Conservation (phyloP, 2,113 vertebrate species). For the Brienomyrus brachyistius region DNA sequence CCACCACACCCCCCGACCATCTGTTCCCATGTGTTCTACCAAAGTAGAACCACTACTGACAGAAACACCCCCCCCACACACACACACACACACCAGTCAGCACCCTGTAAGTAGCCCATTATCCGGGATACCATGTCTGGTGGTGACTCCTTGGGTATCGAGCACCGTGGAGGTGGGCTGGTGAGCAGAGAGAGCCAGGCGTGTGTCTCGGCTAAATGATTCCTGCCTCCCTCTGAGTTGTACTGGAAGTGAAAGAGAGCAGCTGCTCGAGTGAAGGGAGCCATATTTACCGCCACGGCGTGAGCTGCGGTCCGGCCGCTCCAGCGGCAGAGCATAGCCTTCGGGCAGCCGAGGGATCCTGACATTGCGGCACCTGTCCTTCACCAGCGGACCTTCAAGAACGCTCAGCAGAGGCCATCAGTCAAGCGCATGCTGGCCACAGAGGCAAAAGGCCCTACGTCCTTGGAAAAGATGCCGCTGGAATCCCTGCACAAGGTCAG, state of each 20-base stretch:
- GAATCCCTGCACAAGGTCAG: conserved; percentile 80
- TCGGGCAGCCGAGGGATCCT: background rate
- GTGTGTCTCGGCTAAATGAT: background rate
- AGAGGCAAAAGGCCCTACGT: conserved; percentile 60
- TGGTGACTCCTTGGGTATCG: background rate
- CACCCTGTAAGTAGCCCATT: conserved; percentile 16
- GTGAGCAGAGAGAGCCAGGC: background rate
- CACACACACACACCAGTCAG: conserved; percentile 6
- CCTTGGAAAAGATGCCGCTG: conserved; percentile 73
- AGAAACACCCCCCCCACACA: background rate
- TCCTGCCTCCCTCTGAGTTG: background rate
- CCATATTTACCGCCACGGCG: background rate
- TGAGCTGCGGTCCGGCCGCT: background rate
- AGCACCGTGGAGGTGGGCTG: background rate
- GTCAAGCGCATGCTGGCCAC: conserved; percentile 66
- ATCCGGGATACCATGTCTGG: background rate
- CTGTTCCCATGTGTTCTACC: conserved; percentile 27
- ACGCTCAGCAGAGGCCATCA: conserved; percentile 52
- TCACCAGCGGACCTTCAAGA: conserved; percentile 63
- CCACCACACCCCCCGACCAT: conserved; percentile 16
- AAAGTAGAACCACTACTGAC: conserved; percentile 11
- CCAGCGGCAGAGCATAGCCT: background rate
- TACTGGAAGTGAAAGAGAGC: background rate
- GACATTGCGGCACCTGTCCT: background rate
- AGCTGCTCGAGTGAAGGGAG: background rate